Evolutionary conservation across 2,888 invertebrate species (phyloP).

Genomic region (Pteria penguin): DNA sequence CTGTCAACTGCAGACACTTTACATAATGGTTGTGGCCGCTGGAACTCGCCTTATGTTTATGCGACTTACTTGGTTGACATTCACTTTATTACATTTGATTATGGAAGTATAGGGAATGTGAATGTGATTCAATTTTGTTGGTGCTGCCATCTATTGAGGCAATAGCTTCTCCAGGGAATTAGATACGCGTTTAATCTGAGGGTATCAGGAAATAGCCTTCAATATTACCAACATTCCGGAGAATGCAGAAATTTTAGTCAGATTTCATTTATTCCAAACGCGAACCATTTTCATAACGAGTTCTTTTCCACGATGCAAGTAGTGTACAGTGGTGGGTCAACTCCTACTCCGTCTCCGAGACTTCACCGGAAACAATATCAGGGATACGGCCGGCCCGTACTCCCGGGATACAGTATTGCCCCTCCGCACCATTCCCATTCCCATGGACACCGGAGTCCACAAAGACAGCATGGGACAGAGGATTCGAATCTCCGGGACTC

Average conservation of each 20-base stretch:
- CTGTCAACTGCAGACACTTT: neutral
- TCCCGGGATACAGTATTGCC: constrained; percentile 62
- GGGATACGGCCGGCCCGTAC: constrained; percentile 66
- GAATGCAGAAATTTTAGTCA: no score
- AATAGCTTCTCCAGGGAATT: neutral
- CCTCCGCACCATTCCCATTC: constrained; percentile 43
- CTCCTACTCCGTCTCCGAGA: constrained; percentile 70
- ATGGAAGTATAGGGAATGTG: neutral
- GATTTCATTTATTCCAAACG: no score
- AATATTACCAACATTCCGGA: no score
- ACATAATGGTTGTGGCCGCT: neutral
- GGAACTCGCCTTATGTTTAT: neutral
- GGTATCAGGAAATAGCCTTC: no score
- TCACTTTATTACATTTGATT: neutral
- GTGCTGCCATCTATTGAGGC: neutral
- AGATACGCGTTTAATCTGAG: neutral
- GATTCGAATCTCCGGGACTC: constrained; percentile 68
- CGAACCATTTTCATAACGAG: no score
- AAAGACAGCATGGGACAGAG: constrained; percentile 48
- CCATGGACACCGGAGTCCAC: constrained; percentile 37
- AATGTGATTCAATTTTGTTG: neutral
- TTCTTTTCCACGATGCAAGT: constrained; percentile 54
- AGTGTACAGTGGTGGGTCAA: constrained; percentile 71
- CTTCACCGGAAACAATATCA: constrained; percentile 62
- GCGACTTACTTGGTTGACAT: neutral